phyloP scores from a whole-genome alignment of 1,140 invertebrate species.

The Harpegnathos saltator region DNA sequence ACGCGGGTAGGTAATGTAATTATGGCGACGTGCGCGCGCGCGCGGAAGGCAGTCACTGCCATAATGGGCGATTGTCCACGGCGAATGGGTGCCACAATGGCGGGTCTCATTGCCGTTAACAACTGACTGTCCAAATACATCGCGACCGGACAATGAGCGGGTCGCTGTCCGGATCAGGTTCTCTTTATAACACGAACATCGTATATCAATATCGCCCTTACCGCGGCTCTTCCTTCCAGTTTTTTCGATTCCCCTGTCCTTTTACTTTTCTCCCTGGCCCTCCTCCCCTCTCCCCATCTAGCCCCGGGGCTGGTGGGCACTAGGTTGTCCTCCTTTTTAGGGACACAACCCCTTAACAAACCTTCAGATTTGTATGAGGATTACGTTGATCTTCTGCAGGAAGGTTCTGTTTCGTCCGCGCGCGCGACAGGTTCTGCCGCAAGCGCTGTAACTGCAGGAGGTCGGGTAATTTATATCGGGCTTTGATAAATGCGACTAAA shows the following conservation, averaged over 20 bases:
- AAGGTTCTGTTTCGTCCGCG: slow-evolving; percentile 62
- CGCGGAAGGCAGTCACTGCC: slow-evolving; percentile 80
- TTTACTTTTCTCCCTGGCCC: background rate
- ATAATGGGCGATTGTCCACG: slow-evolving; percentile 82
- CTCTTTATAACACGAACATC: slow-evolving; percentile 79
- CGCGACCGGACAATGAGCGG: slow-evolving; percentile 77
- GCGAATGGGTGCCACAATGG: slow-evolving; percentile 81
- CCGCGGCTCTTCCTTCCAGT: slow-evolving; percentile 69
- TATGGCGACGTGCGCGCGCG: slow-evolving; percentile 79
- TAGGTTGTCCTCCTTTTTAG: slow-evolving; percentile 25
- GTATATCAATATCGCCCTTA: slow-evolving; percentile 78
- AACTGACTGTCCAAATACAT: slow-evolving; percentile 83
- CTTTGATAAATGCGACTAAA: slow-evolving; percentile 43
- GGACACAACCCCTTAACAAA: slow-evolving; percentile 68
- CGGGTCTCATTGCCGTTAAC: slow-evolving; percentile 83
- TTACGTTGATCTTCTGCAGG: slow-evolving; percentile 69
- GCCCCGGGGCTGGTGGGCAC: background rate
- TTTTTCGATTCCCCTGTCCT: slow-evolving; percentile 35
- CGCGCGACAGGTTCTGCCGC: slow-evolving; percentile 68
- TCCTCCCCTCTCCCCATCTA: background rate
- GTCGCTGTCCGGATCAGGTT: slow-evolving; percentile 80
- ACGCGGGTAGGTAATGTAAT: slow-evolving; percentile 80
- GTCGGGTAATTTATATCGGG: slow-evolving; percentile 47
- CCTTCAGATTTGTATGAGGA: slow-evolving; percentile 69
- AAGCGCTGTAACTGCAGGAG: slow-evolving; percentile 36